A percentile compares a stretch with the other conserved stretches of the same genome.
Evolutionary conservation across 2,888 invertebrate genomes (phyloP).

Genomic region (Hipparchia semele): DNA sequence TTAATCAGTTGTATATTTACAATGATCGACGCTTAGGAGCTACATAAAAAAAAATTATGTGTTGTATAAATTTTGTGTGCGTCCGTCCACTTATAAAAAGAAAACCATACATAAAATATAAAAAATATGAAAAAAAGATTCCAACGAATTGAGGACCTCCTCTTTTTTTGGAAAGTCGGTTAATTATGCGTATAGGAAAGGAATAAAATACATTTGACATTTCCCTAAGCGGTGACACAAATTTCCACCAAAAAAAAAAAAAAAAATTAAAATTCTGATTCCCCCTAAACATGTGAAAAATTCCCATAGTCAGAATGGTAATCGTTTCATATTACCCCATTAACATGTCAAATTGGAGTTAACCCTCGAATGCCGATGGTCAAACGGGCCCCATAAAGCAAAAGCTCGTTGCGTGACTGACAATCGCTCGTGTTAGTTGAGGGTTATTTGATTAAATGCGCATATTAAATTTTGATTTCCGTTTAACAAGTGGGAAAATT

Average conservation of each 20-base stretch:
- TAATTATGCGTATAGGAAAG: neutral
- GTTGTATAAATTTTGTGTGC: too few relatives aligned
- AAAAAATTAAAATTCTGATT: neutral
- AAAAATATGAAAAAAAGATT: too few relatives aligned
- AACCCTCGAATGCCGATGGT: conserved; percentile 58
- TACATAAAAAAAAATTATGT: too few relatives aligned
- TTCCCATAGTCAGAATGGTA: conserved; percentile 48
- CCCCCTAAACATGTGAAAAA: conserved; percentile 19
- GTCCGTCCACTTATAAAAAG: too few relatives aligned
- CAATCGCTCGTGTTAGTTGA: conserved; percentile 36
- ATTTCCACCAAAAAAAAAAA: conserved; percentile 5
- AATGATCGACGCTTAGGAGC: too few relatives aligned
- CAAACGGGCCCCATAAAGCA: conserved; percentile 42
- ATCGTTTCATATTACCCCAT: conserved; percentile 50
- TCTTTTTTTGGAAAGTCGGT: neutral
- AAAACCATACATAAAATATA: too few relatives aligned
- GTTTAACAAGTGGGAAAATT: conserved; percentile 36
- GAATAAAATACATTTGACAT: neutral
- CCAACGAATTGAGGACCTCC: too few relatives aligned
- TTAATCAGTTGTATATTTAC: too few relatives aligned
- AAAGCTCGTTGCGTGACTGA: conserved; percentile 52
- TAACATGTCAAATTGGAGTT: conserved; percentile 44
- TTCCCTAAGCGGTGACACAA: neutral
- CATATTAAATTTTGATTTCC: conserved; percentile 43
- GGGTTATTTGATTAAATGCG: conserved; percentile 43